Evolutionary conservation across 2,113 vertebrate species (phyloP).

Genomic region (Mus spicilegus): DNA sequence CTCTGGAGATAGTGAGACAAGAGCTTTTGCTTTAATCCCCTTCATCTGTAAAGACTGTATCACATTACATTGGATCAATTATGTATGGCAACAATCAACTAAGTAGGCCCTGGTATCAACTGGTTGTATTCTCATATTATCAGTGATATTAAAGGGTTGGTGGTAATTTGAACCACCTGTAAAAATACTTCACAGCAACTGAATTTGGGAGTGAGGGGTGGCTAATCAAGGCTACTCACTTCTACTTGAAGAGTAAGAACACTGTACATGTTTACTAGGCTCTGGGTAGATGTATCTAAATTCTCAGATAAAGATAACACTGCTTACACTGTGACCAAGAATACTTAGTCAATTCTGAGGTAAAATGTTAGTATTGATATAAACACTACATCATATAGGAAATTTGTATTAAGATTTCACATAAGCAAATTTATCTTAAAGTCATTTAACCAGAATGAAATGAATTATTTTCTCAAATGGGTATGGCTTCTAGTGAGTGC

Average conservation of each 20-base stretch:
- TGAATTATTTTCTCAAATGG: background rate
- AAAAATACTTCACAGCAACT: constrained; percentile 77
- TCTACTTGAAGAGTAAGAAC: constrained; percentile 65
- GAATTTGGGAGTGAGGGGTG: constrained; percentile 51
- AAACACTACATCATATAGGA: background rate
- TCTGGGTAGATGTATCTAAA: constrained; percentile 62
- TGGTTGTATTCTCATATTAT: constrained; percentile 81
- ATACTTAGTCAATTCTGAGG: constrained; percentile 2
- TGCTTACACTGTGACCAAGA: constrained; percentile 42
- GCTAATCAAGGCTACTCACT: constrained; percentile 54
- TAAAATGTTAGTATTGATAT: background rate
- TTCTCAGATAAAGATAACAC: constrained; percentile 26
- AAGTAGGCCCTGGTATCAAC: constrained; percentile 77
- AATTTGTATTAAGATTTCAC: constrained; percentile 51
- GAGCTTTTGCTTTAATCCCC: constrained; percentile 73
- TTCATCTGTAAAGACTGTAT: constrained; percentile 80
- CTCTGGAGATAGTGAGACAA: constrained; percentile 52
- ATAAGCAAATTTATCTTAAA: constrained; percentile 33
- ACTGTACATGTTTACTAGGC: constrained; percentile 59
- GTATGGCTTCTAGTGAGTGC: background rate
- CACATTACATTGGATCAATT: constrained; percentile 77
- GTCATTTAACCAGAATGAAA: background rate
- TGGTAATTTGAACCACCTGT: constrained; percentile 85
- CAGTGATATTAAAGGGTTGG: constrained; percentile 82
- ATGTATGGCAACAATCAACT: constrained; percentile 80